Conservation (phyloP, 2,113 vertebrate genomes). For the Lepus americanus region DNA sequence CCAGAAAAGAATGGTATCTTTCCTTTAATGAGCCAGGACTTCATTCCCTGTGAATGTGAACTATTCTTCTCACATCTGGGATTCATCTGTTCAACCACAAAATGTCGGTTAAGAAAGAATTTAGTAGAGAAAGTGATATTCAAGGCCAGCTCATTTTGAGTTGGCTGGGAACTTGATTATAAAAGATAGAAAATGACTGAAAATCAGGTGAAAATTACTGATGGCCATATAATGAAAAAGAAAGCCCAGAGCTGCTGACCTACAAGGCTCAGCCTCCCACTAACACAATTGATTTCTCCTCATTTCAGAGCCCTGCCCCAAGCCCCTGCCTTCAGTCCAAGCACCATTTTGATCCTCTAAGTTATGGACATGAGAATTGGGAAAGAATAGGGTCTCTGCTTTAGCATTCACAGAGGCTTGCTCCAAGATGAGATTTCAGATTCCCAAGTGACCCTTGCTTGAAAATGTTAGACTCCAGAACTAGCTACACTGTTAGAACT, state of each 20-base stretch:
- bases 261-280: too few relatives aligned
- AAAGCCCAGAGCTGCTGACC: accelerated
- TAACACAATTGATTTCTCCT: background rate
- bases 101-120: conserved; percentile 77
- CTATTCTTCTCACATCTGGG: conserved; percentile 82
- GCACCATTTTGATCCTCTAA: background rate
- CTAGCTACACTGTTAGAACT: too few relatives aligned
- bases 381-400: background rate
- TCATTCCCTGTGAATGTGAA: conserved; percentile 73
- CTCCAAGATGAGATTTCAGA: background rate
- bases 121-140: conserved; percentile 75
- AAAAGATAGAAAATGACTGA: conserved; percentile 70
- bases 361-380: background rate
- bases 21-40: conserved; percentile 73
- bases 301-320: background rate
- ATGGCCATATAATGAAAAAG: background rate
- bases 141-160: conserved; percentile 47
- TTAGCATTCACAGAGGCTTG: accelerated
- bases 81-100: conserved; percentile 82
- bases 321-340: background rate
- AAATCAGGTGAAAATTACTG: conserved; percentile 70
- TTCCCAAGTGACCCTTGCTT: background rate
- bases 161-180: conserved; percentile 65
- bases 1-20: conserved; percentile 76
- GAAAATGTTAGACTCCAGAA: background rate